A percentile compares a stretch with the other conserved stretches of the same genome.
These are phyloP conservation scores for Mythimna pallens DNA, from an alignment of 2,888 invertebrate genomes.

Conservation along the genomic window DNA sequence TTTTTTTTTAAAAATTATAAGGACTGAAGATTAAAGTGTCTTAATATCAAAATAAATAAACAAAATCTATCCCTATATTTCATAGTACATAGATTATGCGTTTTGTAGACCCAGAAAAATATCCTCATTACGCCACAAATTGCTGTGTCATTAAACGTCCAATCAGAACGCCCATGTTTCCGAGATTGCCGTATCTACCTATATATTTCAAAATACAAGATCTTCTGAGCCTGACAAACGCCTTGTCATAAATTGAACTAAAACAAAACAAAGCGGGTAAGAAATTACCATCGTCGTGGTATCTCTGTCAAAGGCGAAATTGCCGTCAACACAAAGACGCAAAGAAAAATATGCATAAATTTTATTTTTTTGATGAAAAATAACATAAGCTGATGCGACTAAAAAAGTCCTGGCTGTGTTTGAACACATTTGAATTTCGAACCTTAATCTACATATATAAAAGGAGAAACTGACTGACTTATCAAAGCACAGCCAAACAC, in stretches of 20 bases:
- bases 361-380: constrained; percentile 7
- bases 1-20: too few species aligned
- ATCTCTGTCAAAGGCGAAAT: constrained; percentile 31
- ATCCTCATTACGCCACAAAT: constrained; percentile 13
- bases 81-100: too few species aligned
- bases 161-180: constrained; percentile 30
- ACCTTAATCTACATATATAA: not conserved
- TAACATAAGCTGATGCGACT: not conserved
- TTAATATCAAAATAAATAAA: too few species aligned
- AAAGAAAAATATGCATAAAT: constrained; percentile 27
- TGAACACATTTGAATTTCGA: not conserved
- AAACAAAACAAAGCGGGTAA: constrained; percentile 46
- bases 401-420: not conserved
- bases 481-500: too few species aligned
- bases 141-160: not conserved
- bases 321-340: constrained; percentile 47
- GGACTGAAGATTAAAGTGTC: too few species aligned
- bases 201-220: constrained; percentile 58
- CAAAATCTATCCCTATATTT: too few species aligned
- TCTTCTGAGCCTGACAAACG: constrained; percentile 71
- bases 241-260: constrained; percentile 68
- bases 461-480: too few species aligned
- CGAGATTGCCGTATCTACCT: constrained; percentile 11
- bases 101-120: not conserved
- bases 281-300: constrained; percentile 41